Evolutionary conservation across 2,797 vertebrate genomes (phyloP), one percentile per base, ranked within the genome.

Genomic region (Myiotriccus ornatus): DNA sequence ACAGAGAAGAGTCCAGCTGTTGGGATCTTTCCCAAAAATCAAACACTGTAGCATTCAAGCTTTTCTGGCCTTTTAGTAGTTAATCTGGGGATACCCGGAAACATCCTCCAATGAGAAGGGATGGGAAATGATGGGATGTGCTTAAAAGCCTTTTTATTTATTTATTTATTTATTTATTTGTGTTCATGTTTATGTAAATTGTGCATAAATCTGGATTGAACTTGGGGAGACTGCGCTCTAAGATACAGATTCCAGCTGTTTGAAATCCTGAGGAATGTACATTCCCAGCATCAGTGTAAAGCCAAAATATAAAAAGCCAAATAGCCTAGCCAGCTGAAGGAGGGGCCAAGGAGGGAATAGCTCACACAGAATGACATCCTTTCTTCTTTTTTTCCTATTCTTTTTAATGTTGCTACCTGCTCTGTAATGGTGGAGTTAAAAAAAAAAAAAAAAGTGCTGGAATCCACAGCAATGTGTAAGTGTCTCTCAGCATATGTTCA

Each of bases 1-100:
- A 15, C 9, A 30, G 73, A 80, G 87, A 53, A n/a, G 75, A 85
- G 47, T 68, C 89, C 71, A 95, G 87, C 91, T 81, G 93, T 80
- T 95, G 87, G 91, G 74, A 93, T 93, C 71, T 65, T 91, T 95
- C 89, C 77, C 94, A 90, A 67, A 90, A 96, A 79, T 73, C 69
- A 85, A 90, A 95, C 92, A 84, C 78, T 95, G 63, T 47, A 7
- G 13, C 84, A 95, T 84, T 87, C 59, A 92, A 62, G 65, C 25
- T 47, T 84, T 91, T 87, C 86, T 80, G 87, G 90, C 21, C 28
- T 81, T 89, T 90, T 52, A 76, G 55, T 55, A 88, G 91, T 94
- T 96, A 94, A 95, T 32, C 50, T 63, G 83, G 83, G 41, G 69
- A 77, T 78, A 89, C 22, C 41, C 46, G 85, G 93, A 81, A 81